These are phyloP conservation scores for Eurypyga helias DNA, from an alignment of 2,113 vertebrate species.

Conservation along the genomic window DNA sequence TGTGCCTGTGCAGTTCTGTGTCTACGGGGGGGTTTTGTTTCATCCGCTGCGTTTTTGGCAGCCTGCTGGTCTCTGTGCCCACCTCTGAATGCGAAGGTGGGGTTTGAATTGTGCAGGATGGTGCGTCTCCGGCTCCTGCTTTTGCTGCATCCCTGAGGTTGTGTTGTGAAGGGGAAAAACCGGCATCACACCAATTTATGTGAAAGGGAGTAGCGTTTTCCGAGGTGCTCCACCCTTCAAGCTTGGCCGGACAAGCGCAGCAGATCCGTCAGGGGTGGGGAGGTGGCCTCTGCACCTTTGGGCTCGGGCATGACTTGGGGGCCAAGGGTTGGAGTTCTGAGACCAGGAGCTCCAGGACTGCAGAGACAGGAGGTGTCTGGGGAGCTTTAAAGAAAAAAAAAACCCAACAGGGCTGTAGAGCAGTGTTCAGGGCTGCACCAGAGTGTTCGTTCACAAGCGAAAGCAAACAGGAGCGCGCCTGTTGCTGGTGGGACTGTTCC, in stretches of 20 bases:
- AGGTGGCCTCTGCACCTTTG: accelerated
- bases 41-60: not conserved
- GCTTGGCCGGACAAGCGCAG: not conserved
- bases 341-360: not conserved
- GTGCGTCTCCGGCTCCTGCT: not conserved
- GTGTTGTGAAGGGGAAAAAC: not conserved
- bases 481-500: not conserved
- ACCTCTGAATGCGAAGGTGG: not conserved
- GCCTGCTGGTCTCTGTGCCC: accelerated
- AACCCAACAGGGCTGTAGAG: not conserved
- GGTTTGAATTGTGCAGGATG: accelerated
- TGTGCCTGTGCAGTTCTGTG: not conserved
- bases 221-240: not conserved
- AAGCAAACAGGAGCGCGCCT: not conserved
- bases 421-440: accelerated
- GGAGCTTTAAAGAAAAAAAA: not conserved
- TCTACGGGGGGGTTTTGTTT: not conserved
- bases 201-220: accelerated
- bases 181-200: accelerated
- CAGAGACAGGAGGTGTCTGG: no score
- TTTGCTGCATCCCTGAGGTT: accelerated
- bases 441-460: accelerated
- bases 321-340: not conserved
- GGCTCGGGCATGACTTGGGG: accelerated
- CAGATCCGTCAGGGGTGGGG: not conserved